Percentiles rank a stretch among this genome's conserved stretches.
Evolutionary conservation across 1,140 invertebrate species (phyloP).

Genomic region (Hestina assimilis): DNA sequence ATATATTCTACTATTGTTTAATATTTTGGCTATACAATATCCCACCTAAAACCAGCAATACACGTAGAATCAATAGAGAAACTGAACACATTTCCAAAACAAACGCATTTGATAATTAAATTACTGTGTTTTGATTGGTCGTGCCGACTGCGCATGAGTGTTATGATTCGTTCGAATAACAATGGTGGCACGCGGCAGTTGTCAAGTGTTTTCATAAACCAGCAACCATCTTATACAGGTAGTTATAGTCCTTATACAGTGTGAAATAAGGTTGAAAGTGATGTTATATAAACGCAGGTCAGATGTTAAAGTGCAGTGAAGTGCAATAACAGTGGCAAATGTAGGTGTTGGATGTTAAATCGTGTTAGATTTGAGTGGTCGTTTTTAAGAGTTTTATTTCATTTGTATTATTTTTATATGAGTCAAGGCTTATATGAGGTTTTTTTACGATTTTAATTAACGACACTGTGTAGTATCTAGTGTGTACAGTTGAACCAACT

Average conservation of each 20-base stretch:
- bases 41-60: too few relatives aligned
- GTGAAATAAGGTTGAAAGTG: conserved; percentile 31
- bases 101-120: conserved; percentile 57
- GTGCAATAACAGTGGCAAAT: conserved; percentile 58
- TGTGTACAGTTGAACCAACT: too few relatives aligned
- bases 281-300: conserved; percentile 22
- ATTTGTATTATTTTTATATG: not conserved
- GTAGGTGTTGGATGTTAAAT: conserved; percentile 51
- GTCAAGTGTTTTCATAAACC: conserved; percentile 63
- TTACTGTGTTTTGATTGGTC: conserved; percentile 71
- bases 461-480: too few relatives aligned
- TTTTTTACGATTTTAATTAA: too few relatives aligned
- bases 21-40: too few relatives aligned
- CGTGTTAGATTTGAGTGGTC: conserved; percentile 42
- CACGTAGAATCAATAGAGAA: not conserved
- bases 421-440: too few relatives aligned
- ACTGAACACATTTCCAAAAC: conserved; percentile 38
- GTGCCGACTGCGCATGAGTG: conserved; percentile 48
- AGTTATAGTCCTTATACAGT: conserved; percentile 15
- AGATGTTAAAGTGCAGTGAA: conserved; percentile 52
- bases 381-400: not conserved
- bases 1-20: too few relatives aligned
- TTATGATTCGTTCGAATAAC: conserved; percentile 52
- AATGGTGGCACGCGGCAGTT: conserved; percentile 61
- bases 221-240: conserved; percentile 5